phyloP scores from a whole-genome alignment of 2,797 vertebrate genomes.

The Rhynchotus rufescens region DNA sequence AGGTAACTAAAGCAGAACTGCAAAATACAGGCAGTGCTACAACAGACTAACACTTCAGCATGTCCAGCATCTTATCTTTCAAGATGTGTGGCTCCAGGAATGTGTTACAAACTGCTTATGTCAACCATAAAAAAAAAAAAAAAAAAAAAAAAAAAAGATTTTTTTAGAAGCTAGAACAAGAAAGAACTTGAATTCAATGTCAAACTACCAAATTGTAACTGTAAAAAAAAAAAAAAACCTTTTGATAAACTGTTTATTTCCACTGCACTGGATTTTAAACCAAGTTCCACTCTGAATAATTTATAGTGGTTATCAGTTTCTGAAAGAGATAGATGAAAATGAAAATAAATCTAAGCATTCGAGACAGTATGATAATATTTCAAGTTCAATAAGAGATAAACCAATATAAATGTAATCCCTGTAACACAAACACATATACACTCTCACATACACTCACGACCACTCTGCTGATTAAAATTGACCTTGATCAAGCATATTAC shows the following conservation, averaged over 20 bases:
- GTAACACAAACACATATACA: neutral
- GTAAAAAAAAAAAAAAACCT: neutral
- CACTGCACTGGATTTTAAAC: neutral
- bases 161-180: neutral
- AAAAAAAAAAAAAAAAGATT: neutral
- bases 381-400: neutral
- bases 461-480: constrained; percentile 3
- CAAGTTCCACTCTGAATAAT: neutral
- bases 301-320: neutral
- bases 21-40: neutral
- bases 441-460: neutral
- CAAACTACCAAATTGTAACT: neutral
- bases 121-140: neutral
- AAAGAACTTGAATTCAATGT: neutral
- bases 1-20: neutral
- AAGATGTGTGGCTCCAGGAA: neutral
- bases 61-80: neutral
- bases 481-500: constrained; percentile 14
- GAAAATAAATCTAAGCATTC: neutral
- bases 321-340: neutral
- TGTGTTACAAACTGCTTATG: neutral
- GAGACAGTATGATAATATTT: neutral
- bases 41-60: neutral
- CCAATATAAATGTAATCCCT: neutral
- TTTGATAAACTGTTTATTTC: neutral